Percentiles rank a stretch among this genome's conserved stretches.
Conservation (phyloP, 2,888 invertebrate species). For the Drosophila borborema region DNA sequence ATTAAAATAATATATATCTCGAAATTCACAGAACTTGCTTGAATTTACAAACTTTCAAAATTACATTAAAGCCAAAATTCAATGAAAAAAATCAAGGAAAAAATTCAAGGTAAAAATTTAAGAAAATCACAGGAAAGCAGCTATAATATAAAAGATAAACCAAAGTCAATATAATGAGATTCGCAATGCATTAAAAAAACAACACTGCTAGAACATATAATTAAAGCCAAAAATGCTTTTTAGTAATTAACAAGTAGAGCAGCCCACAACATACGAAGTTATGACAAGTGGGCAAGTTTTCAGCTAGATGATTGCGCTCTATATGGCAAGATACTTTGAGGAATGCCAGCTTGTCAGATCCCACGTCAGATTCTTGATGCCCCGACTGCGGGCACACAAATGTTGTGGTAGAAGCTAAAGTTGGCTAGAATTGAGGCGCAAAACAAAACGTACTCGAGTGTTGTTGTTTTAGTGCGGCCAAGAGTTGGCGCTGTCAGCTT, state of each 20-base stretch:
- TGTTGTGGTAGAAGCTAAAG: background rate
- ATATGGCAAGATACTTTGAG: constrained; percentile 30
- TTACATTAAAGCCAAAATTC: too few relatives aligned
- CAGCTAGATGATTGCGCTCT: constrained; percentile 19
- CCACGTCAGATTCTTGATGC: constrained; percentile 38
- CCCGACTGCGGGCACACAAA: background rate
- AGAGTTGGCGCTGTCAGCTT: constrained; percentile 50
- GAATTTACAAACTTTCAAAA: too few relatives aligned
- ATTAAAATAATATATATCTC: too few relatives aligned
- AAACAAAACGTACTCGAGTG: constrained; percentile 35
- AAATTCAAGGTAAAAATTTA: background rate
- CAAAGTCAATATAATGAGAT: background rate
- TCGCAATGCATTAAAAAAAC: background rate
- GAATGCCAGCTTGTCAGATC: constrained; percentile 30
- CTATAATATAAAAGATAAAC: background rate
- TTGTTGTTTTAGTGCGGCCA: constrained; percentile 37
- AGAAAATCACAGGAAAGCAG: background rate
- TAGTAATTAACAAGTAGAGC: constrained; percentile 18
- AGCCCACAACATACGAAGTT: constrained; percentile 4
- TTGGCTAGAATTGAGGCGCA: constrained; percentile 47
- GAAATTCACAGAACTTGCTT: too few relatives aligned
- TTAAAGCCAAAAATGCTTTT: background rate
- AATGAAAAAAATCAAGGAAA: too few relatives aligned
- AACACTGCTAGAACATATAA: background rate
- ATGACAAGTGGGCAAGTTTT: constrained; percentile 9